Conservation (phyloP, 2,113 vertebrate genomes). For the Recurvirostra avosetta region DNA sequence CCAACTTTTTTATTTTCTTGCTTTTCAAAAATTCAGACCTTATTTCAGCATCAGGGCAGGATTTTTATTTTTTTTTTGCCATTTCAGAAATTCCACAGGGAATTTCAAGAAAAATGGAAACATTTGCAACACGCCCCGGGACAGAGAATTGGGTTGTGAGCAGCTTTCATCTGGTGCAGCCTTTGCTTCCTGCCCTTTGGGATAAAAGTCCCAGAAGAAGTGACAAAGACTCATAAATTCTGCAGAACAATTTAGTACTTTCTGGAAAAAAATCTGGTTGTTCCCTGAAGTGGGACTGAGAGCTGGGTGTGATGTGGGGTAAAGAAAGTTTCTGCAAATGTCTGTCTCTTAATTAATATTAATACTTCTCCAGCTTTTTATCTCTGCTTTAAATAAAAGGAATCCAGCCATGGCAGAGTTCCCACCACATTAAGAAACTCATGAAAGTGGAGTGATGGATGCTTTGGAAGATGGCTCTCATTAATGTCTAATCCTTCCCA, state of each 20-base stretch:
- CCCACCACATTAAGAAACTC: constrained; percentile 51
- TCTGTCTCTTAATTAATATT: constrained; percentile 62
- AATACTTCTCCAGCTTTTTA: constrained; percentile 44
- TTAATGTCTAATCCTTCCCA: constrained; percentile 56
- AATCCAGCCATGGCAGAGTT: constrained; percentile 38
- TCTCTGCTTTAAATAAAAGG: constrained; percentile 62
- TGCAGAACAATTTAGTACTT: neutral
- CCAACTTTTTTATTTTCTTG: neutral
- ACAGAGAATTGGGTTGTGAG: neutral
- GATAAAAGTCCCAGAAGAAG: constrained; percentile 18
- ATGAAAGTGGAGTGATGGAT: constrained; percentile 5
- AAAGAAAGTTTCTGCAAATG: constrained; percentile 40
- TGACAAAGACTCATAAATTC: constrained; percentile 21
- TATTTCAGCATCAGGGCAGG: neutral
- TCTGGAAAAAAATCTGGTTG: constrained; percentile 30
- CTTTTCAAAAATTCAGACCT: neutral
- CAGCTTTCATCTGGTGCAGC: neutral
- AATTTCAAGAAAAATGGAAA: neutral
- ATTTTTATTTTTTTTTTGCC: neutral
- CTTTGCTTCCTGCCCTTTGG: neutral
- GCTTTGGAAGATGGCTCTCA: constrained; percentile 42
- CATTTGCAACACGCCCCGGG: neutral
- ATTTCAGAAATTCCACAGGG: neutral
- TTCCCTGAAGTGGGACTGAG: neutral
- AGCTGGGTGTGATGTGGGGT: neutral